Conservation (phyloP, 2,797 vertebrate genomes). For the Gymnoscopelus braueri region DNA sequence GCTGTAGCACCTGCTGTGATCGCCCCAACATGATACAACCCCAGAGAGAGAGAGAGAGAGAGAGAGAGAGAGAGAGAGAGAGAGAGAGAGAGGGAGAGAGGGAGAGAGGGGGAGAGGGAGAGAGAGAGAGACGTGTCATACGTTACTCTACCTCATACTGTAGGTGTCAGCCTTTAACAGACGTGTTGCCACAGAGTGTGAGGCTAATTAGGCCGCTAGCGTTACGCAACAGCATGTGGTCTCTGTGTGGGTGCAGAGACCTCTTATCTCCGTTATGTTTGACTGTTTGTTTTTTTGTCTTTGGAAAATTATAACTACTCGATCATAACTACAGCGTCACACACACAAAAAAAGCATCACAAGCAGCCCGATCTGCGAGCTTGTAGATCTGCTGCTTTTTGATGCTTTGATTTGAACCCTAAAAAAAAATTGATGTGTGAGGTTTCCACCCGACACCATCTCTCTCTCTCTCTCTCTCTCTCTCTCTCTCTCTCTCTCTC, state of each 20-base stretch:
- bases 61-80: conserved; percentile 23
- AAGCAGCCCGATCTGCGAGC: no score
- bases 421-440: no score
- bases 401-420: no score
- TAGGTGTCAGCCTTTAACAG: conserved; percentile 14
- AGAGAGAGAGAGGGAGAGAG: neutral
- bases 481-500: neutral
- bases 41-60: neutral
- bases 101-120: neutral
- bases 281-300: no score
- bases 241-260: no score
- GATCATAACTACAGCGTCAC: no score
- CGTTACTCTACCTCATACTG: conserved; percentile 13
- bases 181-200: conserved; percentile 23
- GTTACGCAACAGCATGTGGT: conserved; percentile 10
- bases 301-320: no score
- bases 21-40: no score
- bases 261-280: no score
- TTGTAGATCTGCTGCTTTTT: no score
- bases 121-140: neutral
- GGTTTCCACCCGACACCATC: neutral
- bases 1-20: no score
- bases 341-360: no score
- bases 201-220: conserved; percentile 37
- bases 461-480: neutral